Evolutionary conservation across 2,113 vertebrate genomes (phyloP).

Genomic region (Pseudopodoces humilis): DNA sequence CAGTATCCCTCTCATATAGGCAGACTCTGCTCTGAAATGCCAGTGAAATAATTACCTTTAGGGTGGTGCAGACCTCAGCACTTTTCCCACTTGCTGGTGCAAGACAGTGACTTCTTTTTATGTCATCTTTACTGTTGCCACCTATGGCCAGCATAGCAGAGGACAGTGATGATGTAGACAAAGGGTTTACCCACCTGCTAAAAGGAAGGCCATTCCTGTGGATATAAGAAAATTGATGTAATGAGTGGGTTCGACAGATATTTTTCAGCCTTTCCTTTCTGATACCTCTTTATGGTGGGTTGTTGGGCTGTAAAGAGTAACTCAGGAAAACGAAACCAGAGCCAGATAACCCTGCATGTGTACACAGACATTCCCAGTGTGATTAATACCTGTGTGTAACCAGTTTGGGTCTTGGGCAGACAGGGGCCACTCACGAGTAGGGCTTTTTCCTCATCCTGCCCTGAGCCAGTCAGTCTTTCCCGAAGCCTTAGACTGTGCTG

Average conservation of each 20-base stretch:
- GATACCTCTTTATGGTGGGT: neutral
- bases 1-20: neutral
- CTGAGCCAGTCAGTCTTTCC: neutral
- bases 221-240: neutral
- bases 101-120: neutral
- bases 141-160: neutral
- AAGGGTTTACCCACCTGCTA: neutral
- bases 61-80: neutral
- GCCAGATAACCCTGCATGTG: neutral
- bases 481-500: neutral
- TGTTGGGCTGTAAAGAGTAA: neutral
- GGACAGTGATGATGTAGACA: neutral
- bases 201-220: neutral
- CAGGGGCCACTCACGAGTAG: neutral
- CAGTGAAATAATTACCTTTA: conserved; percentile 15
- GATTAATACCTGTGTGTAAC: neutral
- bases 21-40: neutral
- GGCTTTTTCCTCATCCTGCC: neutral
- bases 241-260: neutral
- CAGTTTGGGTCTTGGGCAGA: neutral
- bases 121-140: neutral
- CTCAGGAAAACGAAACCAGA: neutral
- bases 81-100: neutral
- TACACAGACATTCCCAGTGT: neutral
- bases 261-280: neutral